These are phyloP conservation scores for Cheilosia variabilis DNA, from an alignment of 2,888 invertebrate genomes.

Conservation along the genomic window DNA sequence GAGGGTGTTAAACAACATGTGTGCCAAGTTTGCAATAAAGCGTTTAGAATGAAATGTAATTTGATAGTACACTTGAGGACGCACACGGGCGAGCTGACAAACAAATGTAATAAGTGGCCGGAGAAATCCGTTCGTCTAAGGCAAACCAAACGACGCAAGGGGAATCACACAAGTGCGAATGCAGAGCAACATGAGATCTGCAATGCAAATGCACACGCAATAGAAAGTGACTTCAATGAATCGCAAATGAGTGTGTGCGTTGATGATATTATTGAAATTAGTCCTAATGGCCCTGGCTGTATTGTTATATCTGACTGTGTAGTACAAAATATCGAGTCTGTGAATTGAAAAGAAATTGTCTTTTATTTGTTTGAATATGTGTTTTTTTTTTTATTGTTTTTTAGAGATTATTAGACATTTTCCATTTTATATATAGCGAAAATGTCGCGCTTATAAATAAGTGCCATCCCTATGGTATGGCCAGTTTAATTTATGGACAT, in stretches of 20 bases:
- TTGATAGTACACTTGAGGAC: conserved; percentile 73
- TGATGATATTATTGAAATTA: conserved; percentile 53
- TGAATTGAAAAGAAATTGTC: background rate
- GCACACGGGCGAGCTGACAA: conserved; percentile 75
- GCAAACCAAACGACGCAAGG: conserved; percentile 74
- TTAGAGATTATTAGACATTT: background rate
- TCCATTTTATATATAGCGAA: background rate
- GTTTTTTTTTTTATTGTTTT: background rate
- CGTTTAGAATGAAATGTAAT: conserved; percentile 75
- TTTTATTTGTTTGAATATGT: background rate
- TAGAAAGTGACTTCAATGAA: conserved; percentile 19
- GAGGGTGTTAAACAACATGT: conserved; percentile 70
- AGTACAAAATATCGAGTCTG: conserved; percentile 4
- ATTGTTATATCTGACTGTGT: conserved; percentile 29
- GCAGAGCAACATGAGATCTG: background rate
- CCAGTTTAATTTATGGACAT: no score
- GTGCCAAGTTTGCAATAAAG: conserved; percentile 75
- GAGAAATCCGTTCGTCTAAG: conserved; percentile 69
- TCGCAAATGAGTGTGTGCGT: conserved; percentile 38
- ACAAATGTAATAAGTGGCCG: conserved; percentile 76
- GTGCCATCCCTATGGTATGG: no score
- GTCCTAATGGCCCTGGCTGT: background rate
- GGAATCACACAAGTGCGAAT: conserved; percentile 17
- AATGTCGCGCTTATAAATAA: no score
- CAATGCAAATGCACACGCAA: conserved; percentile 17